These are phyloP conservation scores for Carduelis carduelis DNA, from an alignment of 2,797 vertebrate species.

Conservation along the genomic window DNA sequence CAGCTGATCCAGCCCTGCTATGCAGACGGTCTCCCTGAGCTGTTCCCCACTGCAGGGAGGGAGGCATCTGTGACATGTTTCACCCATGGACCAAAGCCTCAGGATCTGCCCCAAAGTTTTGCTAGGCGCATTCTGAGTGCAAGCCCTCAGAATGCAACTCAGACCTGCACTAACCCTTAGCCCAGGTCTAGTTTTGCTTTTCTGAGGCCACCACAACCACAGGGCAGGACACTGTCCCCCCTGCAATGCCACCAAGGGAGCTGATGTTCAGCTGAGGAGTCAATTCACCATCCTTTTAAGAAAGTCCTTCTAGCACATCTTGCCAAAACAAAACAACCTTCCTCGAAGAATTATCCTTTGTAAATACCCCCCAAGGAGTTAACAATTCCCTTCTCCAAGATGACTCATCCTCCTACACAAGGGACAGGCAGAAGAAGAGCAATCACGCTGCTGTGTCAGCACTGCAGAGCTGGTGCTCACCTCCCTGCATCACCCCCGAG, in stretches of 20 bases:
- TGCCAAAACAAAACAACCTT: slow-evolving; percentile 8
- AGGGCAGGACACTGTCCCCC: accelerated
- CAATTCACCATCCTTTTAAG: not conserved
- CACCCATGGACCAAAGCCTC: not conserved
- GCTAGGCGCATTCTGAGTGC: accelerated
- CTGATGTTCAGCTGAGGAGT: not conserved
- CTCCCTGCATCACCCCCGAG: not conserved
- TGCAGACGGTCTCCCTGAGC: not conserved
- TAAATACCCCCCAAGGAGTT: slow-evolving; percentile 44
- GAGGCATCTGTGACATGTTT: not conserved
- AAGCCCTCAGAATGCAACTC: not conserved
- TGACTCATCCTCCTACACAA: slow-evolving; percentile 47
- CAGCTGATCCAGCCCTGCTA: not conserved
- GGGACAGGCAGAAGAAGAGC: slow-evolving; percentile 32
- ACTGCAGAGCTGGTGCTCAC: not conserved
- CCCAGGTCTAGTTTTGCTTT: accelerated
- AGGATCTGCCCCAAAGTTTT: not conserved
- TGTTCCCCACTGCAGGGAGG: not conserved
- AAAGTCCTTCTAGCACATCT: not conserved
- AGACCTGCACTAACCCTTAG: too few species aligned
- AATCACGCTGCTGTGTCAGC: not conserved
- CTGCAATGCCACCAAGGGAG: accelerated
- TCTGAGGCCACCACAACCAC: not conserved
- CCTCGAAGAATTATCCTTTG: not conserved
- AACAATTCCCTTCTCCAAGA: slow-evolving; percentile 7